phyloP scores from a whole-genome alignment of 2,888 invertebrate species.

The Byasa hedistus region DNA sequence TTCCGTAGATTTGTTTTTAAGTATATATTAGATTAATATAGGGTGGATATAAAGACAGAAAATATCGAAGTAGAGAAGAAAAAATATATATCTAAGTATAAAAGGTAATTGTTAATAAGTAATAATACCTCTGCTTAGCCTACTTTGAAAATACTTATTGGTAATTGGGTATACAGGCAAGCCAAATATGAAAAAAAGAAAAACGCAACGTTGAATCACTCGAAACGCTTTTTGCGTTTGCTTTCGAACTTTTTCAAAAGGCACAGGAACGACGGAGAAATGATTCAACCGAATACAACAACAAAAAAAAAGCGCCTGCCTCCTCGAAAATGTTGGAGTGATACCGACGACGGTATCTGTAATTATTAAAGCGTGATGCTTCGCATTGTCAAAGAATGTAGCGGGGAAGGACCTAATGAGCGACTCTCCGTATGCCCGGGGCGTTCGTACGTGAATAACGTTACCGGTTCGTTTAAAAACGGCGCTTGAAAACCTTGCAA shows the following conservation, averaged over 20 bases:
- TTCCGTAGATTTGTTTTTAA: no score
- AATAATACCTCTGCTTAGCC: no score
- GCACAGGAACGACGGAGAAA: not conserved
- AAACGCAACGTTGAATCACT: constrained; percentile 1
- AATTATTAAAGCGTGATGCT: constrained; percentile 27
- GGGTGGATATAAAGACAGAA: no score
- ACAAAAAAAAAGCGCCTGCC: constrained; percentile 7
- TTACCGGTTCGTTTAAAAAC: constrained; percentile 21
- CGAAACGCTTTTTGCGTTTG: constrained; percentile 9
- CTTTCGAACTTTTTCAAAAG: not conserved
- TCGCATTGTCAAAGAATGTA: constrained; percentile 25
- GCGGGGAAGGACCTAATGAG: constrained; percentile 23
- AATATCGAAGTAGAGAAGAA: no score
- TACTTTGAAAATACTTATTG: no score
- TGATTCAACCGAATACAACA: constrained; percentile 12
- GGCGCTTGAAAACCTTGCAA: constrained; percentile 21
- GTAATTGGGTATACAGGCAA: not conserved
- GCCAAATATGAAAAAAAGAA: not conserved
- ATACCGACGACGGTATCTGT: constrained; percentile 2
- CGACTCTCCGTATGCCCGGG: constrained; percentile 13
- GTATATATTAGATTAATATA: no score
- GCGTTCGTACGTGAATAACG: constrained; percentile 17
- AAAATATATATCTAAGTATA: no score
- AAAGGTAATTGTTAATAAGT: no score
- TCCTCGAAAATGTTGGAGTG: constrained; percentile 5